Evolutionary conservation across 1,140 invertebrate genomes (phyloP).

Genomic region (Epicauta chinensis): DNA sequence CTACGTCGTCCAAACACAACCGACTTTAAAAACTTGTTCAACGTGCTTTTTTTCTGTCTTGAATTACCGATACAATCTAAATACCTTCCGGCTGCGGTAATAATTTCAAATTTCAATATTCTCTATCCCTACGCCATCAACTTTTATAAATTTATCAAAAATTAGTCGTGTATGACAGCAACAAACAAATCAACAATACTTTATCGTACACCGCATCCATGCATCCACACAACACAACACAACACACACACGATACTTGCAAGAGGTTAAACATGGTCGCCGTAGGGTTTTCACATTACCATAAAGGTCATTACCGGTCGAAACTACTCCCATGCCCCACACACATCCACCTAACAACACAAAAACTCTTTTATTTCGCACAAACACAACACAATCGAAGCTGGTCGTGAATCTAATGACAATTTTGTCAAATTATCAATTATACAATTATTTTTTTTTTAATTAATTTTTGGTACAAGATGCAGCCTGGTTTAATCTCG

Average conservation of each 20-base stretch:
- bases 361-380: background rate
- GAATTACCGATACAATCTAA: too few relatives aligned
- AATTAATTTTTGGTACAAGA: too few relatives aligned
- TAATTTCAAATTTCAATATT: background rate
- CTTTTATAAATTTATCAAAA: background rate
- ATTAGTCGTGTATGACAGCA: too few relatives aligned
- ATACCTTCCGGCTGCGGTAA: too few relatives aligned
- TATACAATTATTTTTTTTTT: too few relatives aligned
- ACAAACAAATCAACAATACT: too few relatives aligned
- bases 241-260: background rate
- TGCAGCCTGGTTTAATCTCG: too few relatives aligned
- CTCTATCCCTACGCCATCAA: background rate
- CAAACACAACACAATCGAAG: background rate
- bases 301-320: conserved; percentile 22
- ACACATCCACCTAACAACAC: background rate
- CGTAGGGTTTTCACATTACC: conserved; percentile 21
- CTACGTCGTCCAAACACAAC: too few relatives aligned
- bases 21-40: too few relatives aligned
- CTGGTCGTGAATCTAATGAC: too few relatives aligned
- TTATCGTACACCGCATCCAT: background rate
- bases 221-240: background rate
- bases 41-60: too few relatives aligned
- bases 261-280: conserved; percentile 12
- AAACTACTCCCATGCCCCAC: background rate
- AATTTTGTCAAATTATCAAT: too few relatives aligned